A percentile compares a stretch with the other conserved stretches of the same genome.
Conservation (phyloP, 37 sponge, comb jelly and placozoan genomes). For the Tethya wilhelma region DNA sequence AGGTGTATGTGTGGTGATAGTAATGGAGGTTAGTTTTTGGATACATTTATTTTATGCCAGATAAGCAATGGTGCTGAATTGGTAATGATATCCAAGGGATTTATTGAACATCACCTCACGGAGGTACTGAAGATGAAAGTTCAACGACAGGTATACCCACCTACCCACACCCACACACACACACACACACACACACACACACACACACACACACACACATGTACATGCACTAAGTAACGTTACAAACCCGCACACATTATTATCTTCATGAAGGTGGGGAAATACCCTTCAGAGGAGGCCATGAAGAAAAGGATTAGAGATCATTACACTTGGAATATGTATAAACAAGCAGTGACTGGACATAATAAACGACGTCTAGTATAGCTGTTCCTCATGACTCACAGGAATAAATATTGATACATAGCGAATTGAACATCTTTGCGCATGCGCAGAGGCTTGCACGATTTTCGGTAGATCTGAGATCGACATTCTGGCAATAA, state of each 20-base stretch:
- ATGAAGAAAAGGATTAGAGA: slow-evolving; percentile 72
- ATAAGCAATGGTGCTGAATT: slow-evolving; percentile 74
- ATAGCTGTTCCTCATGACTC: no score
- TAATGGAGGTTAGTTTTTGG: background rate
- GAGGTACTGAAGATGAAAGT: slow-evolving; percentile 6
- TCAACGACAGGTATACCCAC: slow-evolving; percentile 25
- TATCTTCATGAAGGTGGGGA: slow-evolving; percentile 25
- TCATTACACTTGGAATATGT: slow-evolving; percentile 60
- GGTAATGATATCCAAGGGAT: slow-evolving; percentile 53
- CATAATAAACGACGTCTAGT: no score
- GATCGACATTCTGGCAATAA: no score
- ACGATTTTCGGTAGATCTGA: no score
- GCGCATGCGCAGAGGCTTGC: no score
- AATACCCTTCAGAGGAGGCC: slow-evolving; percentile 60
- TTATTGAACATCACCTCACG: slow-evolving; percentile 32
- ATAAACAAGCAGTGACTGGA: slow-evolving; percentile 54
- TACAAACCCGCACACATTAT: background rate
- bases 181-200: no score
- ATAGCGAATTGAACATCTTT: no score
- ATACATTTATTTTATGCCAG: slow-evolving; percentile 11
- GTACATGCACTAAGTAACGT: no score
- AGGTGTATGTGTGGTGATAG: background rate
- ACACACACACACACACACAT: no score
- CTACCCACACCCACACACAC: no score
- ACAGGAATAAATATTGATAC: no score